Evolutionary conservation across 1,140 invertebrate species (phyloP), one percentile per base, ranked within the genome.

Genomic region (Parapsyche elsis): DNA sequence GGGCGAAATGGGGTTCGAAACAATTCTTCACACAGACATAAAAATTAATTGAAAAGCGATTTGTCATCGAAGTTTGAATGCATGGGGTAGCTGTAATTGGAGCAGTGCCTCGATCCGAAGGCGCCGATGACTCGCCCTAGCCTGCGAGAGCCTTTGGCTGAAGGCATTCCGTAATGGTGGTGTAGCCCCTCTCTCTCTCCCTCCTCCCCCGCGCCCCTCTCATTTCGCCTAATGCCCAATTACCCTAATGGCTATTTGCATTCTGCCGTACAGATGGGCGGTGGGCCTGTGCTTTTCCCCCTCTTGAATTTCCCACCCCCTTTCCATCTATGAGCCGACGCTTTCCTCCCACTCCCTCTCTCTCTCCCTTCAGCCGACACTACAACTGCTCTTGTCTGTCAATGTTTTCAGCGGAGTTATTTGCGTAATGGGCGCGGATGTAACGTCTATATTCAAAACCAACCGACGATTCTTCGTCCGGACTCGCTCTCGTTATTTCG

Each of bases 161-260:
- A 71, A 80, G 77, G 78, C 81, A 71, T 71, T 23, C 49, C 70
- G 78, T 81, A 78, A 79, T 76, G 78, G 78, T 71, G 61, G 71
- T 70, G 71, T 59, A 71, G 73, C 45, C 78, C 64, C 24, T 24
- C 49, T 67, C 73, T 80, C 78, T 12, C 71, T 5, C 70, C 78
- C 53, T 10, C 16, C 64, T 64, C n/a, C 45, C 78, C 78, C 53
- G 21, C 70, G 19, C 53, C 46, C 12, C 78, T 81, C 83, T 83
- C 83, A 83, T 83, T 83, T 83, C 83, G 83, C 78, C 83, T 83
- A 83, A 83, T 83, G 83, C 83, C 83, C 83, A 83, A 83, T 83
- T 83, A 83, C 80, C 81, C 83, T 83, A 83, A 83, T 83, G 83
- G 83, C 83, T 83, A 83, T 83, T 83, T 83, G 83, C 83, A 83